Evolutionary conservation across 2,888 invertebrate genomes (phyloP), one percentile per base, ranked within the genome.

Genomic region (Euspilapteryx auroguttella): DNA sequence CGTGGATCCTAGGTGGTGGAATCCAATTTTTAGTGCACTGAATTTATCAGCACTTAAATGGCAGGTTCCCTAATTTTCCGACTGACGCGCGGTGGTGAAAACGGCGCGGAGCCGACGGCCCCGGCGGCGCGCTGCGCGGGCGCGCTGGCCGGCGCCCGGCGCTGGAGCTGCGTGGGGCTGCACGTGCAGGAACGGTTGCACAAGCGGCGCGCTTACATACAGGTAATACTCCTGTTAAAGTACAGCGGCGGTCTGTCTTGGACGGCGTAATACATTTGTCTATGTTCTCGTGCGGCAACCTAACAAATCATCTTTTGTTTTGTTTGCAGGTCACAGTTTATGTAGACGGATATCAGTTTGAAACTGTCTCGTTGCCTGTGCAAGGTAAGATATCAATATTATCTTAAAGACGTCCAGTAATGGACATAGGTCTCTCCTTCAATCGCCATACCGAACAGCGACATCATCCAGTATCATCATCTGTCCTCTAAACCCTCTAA

Each of bases 131-230:
- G 24, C 24, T 14, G 24, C 14, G 12, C 6, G 24, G 12, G 13
- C 24, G 24, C 24, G 24, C 12, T n/a, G n/a, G n/a, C n/a, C n/a
- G n/a, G n/a, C n/a, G n/a, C n/a, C n/a, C 71, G 73, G 17, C 51
- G 55, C 11, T 82, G 83, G 82, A 65, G 73, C 40, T 79, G 79
- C 41, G 39, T 83, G 33, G 80, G 79, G 11, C 44, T 83, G 36
- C 81, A 81, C 52, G 76, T 82, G 24, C 63, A 63, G 41, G 82
- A 83, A 42, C 63, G 63, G 2, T 62, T 82, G 32, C 59, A 75
- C 39, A 77, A 77, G 40, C 63, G 78, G 4, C 78, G 75, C 35
- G 79, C 79, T 25, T 76, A 79, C 32, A 66, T 83, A 32, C 78
- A 82, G 57, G 77, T 63, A 15, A 2, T 8, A 9, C 2, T 3